phyloP scores from a whole-genome alignment of 2,113 vertebrate genomes.

The Semicossyphus pulcher region DNA sequence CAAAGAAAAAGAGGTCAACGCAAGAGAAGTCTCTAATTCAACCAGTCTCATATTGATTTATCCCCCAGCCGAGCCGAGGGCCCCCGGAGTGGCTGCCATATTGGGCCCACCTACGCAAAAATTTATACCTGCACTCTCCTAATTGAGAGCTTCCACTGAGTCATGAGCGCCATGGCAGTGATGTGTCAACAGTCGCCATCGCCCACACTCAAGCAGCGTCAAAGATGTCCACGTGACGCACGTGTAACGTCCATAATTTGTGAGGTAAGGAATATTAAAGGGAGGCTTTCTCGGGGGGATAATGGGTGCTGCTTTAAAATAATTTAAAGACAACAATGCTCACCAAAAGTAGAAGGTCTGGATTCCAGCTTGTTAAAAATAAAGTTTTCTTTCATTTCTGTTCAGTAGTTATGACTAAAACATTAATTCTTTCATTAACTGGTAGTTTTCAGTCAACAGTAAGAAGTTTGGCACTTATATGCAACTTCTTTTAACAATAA shows the following conservation, averaged over 20 bases:
- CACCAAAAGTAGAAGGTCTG: neutral
- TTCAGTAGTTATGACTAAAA: neutral
- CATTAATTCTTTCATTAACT: too few species aligned
- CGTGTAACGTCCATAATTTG: neutral
- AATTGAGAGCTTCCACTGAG: constrained; percentile 65
- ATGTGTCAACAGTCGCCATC: constrained; percentile 34
- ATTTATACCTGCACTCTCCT: constrained; percentile 74
- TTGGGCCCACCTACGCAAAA: constrained; percentile 74
- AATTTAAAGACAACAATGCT: neutral
- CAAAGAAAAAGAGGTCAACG: constrained; percentile 28
- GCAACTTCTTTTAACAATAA: neutral
- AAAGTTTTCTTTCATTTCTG: neutral
- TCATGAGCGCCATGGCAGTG: constrained; percentile 13
- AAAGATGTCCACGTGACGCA: neutral
- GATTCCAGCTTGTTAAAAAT: neutral
- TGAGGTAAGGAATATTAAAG: neutral
- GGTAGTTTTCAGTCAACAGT: neutral
- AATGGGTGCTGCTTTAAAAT: neutral
- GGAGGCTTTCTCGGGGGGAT: neutral
- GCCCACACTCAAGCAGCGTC: constrained; percentile 9
- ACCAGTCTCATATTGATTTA: constrained; percentile 70
- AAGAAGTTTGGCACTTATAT: too few species aligned
- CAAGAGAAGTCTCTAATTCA: constrained; percentile 49
- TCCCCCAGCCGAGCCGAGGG: constrained; percentile 44
- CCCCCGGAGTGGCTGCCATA: constrained; percentile 64